These are phyloP conservation scores for Acridotheres tristis DNA, from an alignment of 2,797 vertebrate genomes.

Conservation along the genomic window DNA sequence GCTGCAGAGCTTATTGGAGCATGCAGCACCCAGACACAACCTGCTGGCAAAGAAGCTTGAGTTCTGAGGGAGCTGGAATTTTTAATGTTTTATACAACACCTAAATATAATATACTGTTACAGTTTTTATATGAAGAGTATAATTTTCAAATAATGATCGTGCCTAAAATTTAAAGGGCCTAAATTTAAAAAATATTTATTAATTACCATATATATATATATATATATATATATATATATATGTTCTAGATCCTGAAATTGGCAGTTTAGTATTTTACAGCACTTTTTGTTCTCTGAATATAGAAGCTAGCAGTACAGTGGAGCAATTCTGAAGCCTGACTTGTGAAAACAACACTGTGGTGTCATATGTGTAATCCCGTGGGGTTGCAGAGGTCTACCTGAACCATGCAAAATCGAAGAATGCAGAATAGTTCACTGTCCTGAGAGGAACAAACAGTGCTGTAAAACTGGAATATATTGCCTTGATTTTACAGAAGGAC, in stretches of 20 bases:
- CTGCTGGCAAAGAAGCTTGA: background rate
- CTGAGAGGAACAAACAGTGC: background rate
- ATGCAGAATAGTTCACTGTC: background rate
- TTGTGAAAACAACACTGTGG: background rate
- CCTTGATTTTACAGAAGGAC: background rate
- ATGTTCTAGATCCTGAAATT: background rate
- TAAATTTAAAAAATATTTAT: background rate
- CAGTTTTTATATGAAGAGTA: background rate
- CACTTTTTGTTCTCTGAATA: background rate
- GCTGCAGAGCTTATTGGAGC: constrained; percentile 1
- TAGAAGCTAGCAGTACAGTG: background rate
- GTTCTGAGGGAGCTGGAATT: background rate
- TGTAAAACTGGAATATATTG: background rate
- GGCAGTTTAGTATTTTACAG: background rate
- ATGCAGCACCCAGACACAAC: background rate
- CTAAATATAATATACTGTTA: background rate
- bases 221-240: background rate
- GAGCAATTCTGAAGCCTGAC: background rate
- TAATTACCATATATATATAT: background rate
- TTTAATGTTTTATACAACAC: background rate
- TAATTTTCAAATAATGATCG: background rate
- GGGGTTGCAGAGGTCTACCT: background rate
- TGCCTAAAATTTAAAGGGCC: background rate
- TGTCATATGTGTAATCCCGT: background rate
- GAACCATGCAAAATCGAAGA: background rate